Evolutionary conservation across 2,888 invertebrate genomes (phyloP), one percentile per base, ranked within the genome.

Genomic region (Apoda limacodes): DNA sequence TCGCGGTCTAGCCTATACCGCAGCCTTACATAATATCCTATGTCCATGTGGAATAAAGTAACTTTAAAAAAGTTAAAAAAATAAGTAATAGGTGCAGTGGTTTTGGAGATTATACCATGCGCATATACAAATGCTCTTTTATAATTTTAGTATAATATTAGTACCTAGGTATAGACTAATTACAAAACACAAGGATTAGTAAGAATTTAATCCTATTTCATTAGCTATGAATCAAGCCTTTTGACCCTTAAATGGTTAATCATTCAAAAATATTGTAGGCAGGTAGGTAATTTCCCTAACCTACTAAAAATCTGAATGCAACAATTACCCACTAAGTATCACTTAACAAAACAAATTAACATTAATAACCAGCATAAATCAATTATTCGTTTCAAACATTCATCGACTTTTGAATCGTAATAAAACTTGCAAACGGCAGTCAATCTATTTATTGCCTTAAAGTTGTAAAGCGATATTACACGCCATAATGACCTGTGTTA

Each of bases 391-490:
- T 66, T 66, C 56, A 65, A 70, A 63, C 69, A 72, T 60, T 72
- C 72, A 66, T 74, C 69, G 74, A 76, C 69, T 76, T 71, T 76
- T 72, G 76, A 80, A 78, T 78, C 66, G 72, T 71, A 76, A 78
- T 80, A 78, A 78, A 78, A 71, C 75, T 60, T 69, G 75, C 70
- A 66, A 75, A 65, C 75, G 64, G 74, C 75, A 75, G 74, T 75
- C 70, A 71, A 72, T 75, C 65, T 74, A 75, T 78, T 80, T 78
- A 78, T 74, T 74, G 67, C 76, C 62, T 64, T 66, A 60, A 70
- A 76, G 80, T 74, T 75, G 78, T 80, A 74, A 78, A 80, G 67
- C 71, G 60, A 75, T 78, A 75, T 78, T 72, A 75, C 69, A 76
- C 67, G 67, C 63, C 58, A 67, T 78, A 75, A 78, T 78, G 67